Evolutionary conservation across 1,140 invertebrate species (phyloP), one percentile per base, ranked within the genome.

Genomic region (Manduca sexta): DNA sequence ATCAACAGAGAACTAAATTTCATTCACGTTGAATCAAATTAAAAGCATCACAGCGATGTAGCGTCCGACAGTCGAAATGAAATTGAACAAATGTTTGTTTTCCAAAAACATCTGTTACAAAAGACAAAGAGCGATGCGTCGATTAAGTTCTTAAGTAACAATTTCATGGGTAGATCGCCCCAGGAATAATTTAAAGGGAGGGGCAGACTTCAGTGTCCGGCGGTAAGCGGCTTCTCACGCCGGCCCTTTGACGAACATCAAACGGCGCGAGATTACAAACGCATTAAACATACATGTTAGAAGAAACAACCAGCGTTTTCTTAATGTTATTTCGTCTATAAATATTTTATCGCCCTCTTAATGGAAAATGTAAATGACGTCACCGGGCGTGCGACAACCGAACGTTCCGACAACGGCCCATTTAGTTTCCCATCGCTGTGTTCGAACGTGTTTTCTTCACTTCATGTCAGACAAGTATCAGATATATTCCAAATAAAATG

Each of bases 251-350:
- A 67, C 51, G 43, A 50, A 80, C 70, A 79, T 82, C 78, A 79
- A 82, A 78, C 61, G 70, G 45, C 52, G 47, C 45, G 52, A 69
- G 64, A 68, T 65, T 64, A 60, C 53, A 47, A 56, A 64, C 65
- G 56, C 69, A 79, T 78, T 76, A 79, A 79, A 79, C 73, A 83
- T 78, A 82, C 79, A 73, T 74, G 64, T 60, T 49, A 55, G 48
- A 67, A 70, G 62, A 70, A 65, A 62, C 55, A 65, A 69, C 56
- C 64, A 47, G 38, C 57, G 65, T 71, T 77, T 71, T 72, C 74
- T 77, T 80, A 79, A 81, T 74, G 72, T 72, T 71, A 65, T 79
- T 77, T 69, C 49, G 59, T 67, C 60, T 64, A 76, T 79, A 72
- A 77, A 84, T 84, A 78, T 78, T 81, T 71, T 61, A 78, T 74